Conservation (phyloP, 2,113 vertebrate genomes). For the Porphyrio hochstetteri region DNA sequence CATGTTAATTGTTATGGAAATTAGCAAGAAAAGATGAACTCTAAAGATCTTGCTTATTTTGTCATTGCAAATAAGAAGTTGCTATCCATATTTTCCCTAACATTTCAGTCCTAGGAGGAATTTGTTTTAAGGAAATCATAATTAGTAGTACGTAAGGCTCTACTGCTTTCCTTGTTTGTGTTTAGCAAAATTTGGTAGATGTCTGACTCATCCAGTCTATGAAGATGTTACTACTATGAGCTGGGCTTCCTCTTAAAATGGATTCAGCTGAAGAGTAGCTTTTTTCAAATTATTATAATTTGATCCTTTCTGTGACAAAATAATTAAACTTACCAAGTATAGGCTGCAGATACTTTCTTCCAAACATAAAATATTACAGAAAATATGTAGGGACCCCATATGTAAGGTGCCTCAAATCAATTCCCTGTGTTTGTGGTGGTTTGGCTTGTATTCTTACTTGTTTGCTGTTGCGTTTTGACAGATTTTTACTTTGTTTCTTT, state of each 20-base stretch:
- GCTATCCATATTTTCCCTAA: not conserved
- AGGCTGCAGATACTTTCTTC: not conserved
- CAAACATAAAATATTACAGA: not conserved
- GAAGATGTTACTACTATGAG: not conserved
- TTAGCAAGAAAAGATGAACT: not conserved
- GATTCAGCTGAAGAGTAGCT: not conserved
- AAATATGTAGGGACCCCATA: not conserved
- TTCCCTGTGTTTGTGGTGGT: not conserved
- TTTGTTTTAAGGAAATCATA: not conserved
- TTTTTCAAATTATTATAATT: not conserved
- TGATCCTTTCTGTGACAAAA: not conserved
- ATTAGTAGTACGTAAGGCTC: not conserved
- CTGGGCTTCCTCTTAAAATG: fast-evolving
- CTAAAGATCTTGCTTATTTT: not conserved
- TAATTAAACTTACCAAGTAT: not conserved
- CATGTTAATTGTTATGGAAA: not conserved
- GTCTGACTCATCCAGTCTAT: not conserved
- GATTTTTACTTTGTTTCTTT: not conserved
- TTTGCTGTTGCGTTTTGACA: not conserved
- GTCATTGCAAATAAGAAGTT: not conserved
- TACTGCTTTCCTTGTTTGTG: not conserved
- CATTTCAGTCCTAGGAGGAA: not conserved
- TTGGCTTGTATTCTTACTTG: not conserved
- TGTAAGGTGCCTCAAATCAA: not conserved
- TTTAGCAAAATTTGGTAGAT: not conserved